Evolutionary conservation across 2,113 vertebrate genomes (phyloP), one percentile per base, ranked within the genome.

Genomic region (Tyrannus savana): DNA sequence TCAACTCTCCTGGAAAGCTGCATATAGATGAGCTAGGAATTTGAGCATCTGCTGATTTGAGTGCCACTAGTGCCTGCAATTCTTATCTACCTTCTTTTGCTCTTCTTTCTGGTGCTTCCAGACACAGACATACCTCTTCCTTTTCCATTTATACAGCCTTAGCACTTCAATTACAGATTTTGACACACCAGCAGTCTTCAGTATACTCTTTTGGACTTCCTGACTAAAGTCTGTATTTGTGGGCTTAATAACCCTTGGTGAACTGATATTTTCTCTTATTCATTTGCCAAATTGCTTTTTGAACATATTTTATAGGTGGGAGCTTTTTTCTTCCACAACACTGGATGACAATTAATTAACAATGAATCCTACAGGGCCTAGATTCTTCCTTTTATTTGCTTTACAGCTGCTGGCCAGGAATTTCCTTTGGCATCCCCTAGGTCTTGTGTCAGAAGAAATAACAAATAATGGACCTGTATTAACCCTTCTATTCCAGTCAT

Each of bases 371-470:
- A 14, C 12, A 9, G 23, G 28, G 39, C 7, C 42, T 55, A 84
- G 84, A 72, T 47, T 19, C 49, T 92, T 90, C 56, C 73, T 89
- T 82, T 84, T 90, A 47, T 93, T 94, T 95, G 8, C 55, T 87
- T 87, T 95, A 41, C 13, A 68, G 52, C 49, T 60, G 41, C 84
- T 95, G 56, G 37, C 69, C 23, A 7, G 55, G 62, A 92, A 39
- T 84, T 91, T 95, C 22, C 19, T 92, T 92, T 93, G 86, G 60
- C 66, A 64, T 92, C 7, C 39, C 24, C 30, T 75, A 58, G 44
- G 35, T 90, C 52, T 81, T 44, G 52, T 64, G 80, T 91, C n/a
- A 52, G 58, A 9, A 90, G 64, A 83, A 95, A 92, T 80, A 95
- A 89, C 44, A 94, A 92, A 63, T 75, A 92, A 72, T 31, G 31